Base-by-base conservation (phyloP, 2,888 invertebrate genomes). In the Hedychridium roseum region DNA sequence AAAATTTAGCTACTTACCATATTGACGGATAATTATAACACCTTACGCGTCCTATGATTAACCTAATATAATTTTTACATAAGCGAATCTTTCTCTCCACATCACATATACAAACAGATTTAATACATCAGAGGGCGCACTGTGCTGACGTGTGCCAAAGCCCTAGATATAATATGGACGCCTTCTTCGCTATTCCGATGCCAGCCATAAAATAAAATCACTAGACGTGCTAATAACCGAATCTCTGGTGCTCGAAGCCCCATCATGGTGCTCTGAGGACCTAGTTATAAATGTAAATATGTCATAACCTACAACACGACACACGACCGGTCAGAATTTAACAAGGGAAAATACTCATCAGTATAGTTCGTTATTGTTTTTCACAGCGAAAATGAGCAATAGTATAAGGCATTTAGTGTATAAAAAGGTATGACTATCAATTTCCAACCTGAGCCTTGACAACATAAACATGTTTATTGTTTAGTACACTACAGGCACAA, bases 71-170 rank as follows among this genome's bases (percentile, higher is more conserved):
- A 50, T 42, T 52, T 54, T 52, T 50, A 51, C 47, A 53, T 51
- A 51, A 50, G 53, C 54, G 44, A 45, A 63, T 43, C 49, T 30
- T 34, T n/a, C 20, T 46, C 39, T 62, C 50, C 55, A 60, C 53
- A 64, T 65, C 56, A 65, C 58, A 62, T 57, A 56, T 50, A 64
- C 46, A 64, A 64, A 66, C 57, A 57, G 42, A 26, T 36, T 42
- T 35, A 3, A 21, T 16, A 12, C 20, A 48, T 18, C 39, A 64
- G 64, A 54, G 51, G 66, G 64, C 66, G 66, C 50, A 14, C 47
- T 45, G 36, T 66, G 66, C 64, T 64, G 64, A 64, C 64, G 64
- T 66, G 64, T 64, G 66, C 44, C 66, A 65, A n/a, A n/a, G n/a
- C n/a, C n/a, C n/a, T n/a, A n/a, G n/a, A n/a, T n/a, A n/a, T n/a